Evolutionary conservation across 2,797 vertebrate genomes (phyloP).

Genomic region (Manis pentadactyla): DNA sequence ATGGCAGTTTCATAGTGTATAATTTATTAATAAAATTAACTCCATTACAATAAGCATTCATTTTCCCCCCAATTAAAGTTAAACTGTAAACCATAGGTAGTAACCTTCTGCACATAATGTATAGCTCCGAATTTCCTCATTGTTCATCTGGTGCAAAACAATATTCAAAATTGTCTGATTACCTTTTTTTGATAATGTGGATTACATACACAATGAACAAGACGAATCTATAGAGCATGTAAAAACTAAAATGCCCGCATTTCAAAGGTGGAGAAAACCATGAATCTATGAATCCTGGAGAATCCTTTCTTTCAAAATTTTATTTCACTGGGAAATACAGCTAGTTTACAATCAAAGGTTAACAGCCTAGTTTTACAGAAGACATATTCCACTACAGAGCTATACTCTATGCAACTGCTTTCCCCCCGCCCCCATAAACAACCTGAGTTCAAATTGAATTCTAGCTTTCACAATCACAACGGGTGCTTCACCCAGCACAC

Average conservation of each 20-base stretch:
- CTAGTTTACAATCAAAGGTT: constrained; percentile 86
- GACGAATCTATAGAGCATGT: constrained; percentile 77
- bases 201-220: constrained; percentile 85
- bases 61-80: constrained; percentile 84
- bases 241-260: constrained; percentile 83
- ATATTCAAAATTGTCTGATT: constrained; percentile 84
- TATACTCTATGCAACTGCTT: constrained; percentile 90
- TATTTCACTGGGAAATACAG: constrained; percentile 74
- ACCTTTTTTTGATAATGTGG: constrained; percentile 83
- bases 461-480: constrained; percentile 92
- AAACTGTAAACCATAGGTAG: constrained; percentile 91
- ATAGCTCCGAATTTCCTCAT: constrained; percentile 87
- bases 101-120: constrained; percentile 88
- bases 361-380: constrained; percentile 87
- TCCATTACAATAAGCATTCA: constrained; percentile 88
- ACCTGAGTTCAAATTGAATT: constrained; percentile 92
- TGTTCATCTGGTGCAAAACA: constrained; percentile 87
- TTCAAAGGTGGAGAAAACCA: constrained; percentile 78
- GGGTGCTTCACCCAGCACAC: constrained; percentile 89
- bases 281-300: constrained; percentile 77
- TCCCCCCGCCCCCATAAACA: constrained; percentile 84
- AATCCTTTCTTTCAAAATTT: constrained; percentile 12
- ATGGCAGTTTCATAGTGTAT: constrained; percentile 87
- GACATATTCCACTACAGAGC: constrained; percentile 88
- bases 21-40: constrained; percentile 92